Evolutionary conservation across 1,140 invertebrate genomes (phyloP), one percentile per base, ranked within the genome.

Genomic region (Drosophila auraria): DNA sequence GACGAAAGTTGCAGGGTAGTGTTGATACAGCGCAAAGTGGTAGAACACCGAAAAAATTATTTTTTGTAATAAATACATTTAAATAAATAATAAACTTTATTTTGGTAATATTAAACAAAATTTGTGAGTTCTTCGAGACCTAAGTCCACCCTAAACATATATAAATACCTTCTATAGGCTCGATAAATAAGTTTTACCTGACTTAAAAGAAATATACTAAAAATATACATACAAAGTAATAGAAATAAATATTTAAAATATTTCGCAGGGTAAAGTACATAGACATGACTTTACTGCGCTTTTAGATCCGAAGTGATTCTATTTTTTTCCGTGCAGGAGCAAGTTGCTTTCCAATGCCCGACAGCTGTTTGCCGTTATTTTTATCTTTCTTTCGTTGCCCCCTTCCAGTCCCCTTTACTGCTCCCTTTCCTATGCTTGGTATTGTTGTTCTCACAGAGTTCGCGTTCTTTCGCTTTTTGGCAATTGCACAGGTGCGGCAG

Each of bases 401-500:
- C 51, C 38, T 23, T 20, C 23, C 14, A 40, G 40, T 57, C 54
- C 54, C 54, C 54, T 23, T 15, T n/a, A 25, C 15, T 20, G 20
- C 23, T 40, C 54, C 23, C 36, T 23, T 57, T 20, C 36, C 36
- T 49, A 49, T 63, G 27, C 45, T 60, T 64, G 8, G 15, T 30
- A 45, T 73, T 73, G 9, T 38, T 69, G 33, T 44, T 45, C 54
- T 57, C 54, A 20, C 54, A 57, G 36, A 57, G 54, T 45, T 42
- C 65, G 64, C 15, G 50, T 33, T 72, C 76, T 62, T 36, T 61
- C 5, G 51, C 42, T 73, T 82, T 82, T 72, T 57, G 65, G 61
- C 66, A 72, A 75, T 77, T 78, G 73, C 66, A 73, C 82, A 86
- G 82, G 82, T 86, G 82, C 82, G 78, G 49, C 63, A 42, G 56